Evolutionary conservation across 2,888 invertebrate genomes (phyloP), one percentile per base, ranked within the genome.

Genomic region (Dryadula phaetusa): DNA sequence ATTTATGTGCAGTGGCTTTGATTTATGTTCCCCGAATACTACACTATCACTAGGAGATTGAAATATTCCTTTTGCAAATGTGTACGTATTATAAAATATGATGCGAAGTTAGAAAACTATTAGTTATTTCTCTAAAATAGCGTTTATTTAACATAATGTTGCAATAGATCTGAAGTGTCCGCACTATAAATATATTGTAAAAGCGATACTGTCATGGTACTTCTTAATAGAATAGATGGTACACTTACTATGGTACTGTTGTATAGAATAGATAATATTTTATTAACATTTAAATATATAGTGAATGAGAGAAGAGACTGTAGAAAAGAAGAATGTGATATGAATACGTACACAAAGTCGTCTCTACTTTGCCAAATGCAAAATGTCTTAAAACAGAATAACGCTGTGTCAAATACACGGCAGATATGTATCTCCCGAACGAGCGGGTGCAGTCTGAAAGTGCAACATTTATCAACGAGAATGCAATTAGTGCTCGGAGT

Each of bases 401-500:
- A 28, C 16, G n/a, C 28, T 46, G 44, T 20, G 3, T 46, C 46
- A 18, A 20, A 18, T 46, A 20, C 16, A 20, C 18, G 10, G 20
- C 4, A 46, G 46, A 10, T 46, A 46, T 46, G 4, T 46, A 46
- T 46, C 12, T 12, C 37, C 20, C 20, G 20, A 46, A 22, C 20
- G 5, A 4, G n/a, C 8, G n/a, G 18, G 37, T 37, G 34, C 37
- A 54, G 37, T 40, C 40, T 40, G 14, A 40, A n/a, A 56, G 54
- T 20, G 54, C 54, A 54, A 20, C 37, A 22, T 54, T 37, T 37
- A 34, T 20, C 54, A 54, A 37, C 37, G 22, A 37, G 54, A 54
- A 54, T 18, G 54, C 54, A 54, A 54, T 54, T 54, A 54, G 34
- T 18, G 54, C 54, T 14, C 7, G 18, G 34, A 54, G 34, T 34